Evolutionary conservation across 2,113 vertebrate genomes (phyloP).

Genomic region (Hyla sarda): DNA sequence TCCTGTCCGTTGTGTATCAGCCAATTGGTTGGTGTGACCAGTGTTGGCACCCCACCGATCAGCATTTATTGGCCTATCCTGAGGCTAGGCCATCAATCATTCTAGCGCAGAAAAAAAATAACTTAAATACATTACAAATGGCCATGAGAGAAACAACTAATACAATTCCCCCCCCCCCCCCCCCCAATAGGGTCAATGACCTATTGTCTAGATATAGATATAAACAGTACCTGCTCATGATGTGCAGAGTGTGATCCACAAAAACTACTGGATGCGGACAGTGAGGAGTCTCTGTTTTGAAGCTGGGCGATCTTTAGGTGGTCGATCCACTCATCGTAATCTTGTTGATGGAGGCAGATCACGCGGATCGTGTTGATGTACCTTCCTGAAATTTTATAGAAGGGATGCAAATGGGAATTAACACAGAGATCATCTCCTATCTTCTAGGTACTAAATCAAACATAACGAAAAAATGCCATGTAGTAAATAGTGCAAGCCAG

Average conservation of each 20-base stretch:
- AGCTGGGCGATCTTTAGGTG: conserved; percentile 68
- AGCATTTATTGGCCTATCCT: too few relatives aligned
- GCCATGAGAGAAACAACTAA: too few relatives aligned
- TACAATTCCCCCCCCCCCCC: too few relatives aligned
- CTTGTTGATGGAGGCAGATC: conserved; percentile 71
- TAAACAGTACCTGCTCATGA: conserved; percentile 65
- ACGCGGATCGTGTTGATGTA: conserved; percentile 80
- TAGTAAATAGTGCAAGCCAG: neutral
- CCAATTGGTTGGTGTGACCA: too few relatives aligned
- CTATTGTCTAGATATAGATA: neutral
- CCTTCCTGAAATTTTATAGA: conserved; percentile 64
- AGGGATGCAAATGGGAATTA: neutral
- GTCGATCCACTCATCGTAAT: conserved; percentile 76
- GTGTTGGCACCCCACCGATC: too few relatives aligned
- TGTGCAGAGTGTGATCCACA: conserved; percentile 46
- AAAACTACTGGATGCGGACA: conserved; percentile 71
- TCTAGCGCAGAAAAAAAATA: too few relatives aligned
- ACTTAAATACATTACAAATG: too few relatives aligned
- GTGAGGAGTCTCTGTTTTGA: conserved; percentile 63
- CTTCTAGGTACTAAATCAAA: neutral
- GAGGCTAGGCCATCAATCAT: too few relatives aligned
- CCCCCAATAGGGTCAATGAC: too few relatives aligned
- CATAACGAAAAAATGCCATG: neutral
- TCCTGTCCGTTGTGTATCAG: too few relatives aligned
- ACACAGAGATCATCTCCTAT: neutral